Evolutionary conservation across 2,113 vertebrate genomes (phyloP).

Genomic region (Xenotilapia longispinis): DNA sequence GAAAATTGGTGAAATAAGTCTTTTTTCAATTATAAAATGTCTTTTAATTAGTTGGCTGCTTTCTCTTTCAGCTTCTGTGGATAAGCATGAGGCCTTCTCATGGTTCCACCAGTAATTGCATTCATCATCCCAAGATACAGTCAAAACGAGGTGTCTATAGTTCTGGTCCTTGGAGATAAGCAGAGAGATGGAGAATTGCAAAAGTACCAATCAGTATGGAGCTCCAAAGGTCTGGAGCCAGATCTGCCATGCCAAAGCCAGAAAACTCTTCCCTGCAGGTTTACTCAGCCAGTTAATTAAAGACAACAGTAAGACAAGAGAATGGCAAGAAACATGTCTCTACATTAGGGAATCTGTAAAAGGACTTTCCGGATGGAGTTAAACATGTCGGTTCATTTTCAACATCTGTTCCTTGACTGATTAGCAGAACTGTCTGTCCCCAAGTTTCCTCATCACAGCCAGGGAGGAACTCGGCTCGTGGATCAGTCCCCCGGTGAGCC

Average conservation of each 20-base stretch:
- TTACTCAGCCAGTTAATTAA: slow-evolving; percentile 11
- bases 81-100: not conserved
- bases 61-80: not conserved
- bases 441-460: not conserved
- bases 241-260: not conserved
- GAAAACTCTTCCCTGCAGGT: not conserved
- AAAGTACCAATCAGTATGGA: not conserved
- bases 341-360: not conserved
- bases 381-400: not conserved
- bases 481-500: slow-evolving; percentile 32
- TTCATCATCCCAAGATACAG: not conserved
- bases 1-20: not conserved
- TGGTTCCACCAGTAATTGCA: not conserved
- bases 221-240: not conserved
- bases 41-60: not conserved
- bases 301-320: not conserved
- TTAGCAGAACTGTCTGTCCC: not conserved
- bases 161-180: not conserved
- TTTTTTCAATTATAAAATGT: not conserved
- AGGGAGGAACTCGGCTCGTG: not conserved
- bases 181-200: not conserved
- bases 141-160: not conserved
- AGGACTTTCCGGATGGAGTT: not conserved
- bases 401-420: not conserved
- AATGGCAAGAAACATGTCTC: slow-evolving; percentile 9